Evolutionary conservation across 2,797 vertebrate genomes (phyloP).

Genomic region (Oryzias sinensis): DNA sequence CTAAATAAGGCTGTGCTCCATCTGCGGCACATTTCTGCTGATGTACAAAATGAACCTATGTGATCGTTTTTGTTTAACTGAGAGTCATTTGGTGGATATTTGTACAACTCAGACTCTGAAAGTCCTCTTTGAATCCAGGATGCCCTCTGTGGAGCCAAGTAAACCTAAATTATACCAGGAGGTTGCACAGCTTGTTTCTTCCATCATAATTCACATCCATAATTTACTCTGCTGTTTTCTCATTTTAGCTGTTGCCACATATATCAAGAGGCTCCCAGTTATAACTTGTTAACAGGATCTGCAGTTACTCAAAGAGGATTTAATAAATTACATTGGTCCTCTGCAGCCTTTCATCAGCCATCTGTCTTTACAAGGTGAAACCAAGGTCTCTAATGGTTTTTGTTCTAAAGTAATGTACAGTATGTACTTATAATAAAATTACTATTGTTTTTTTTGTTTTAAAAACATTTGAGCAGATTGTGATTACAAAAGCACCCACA

Average conservation of each 20-base stretch:
- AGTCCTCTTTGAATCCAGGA: conserved; percentile 37
- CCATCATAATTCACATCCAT: conserved; percentile 34
- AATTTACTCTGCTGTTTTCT: conserved; percentile 31
- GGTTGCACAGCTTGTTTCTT: conserved; percentile 26
- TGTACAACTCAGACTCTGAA: conserved; percentile 31
- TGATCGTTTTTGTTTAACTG: conserved; percentile 58
- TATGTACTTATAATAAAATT: not conserved
- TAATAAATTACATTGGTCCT: conserved; percentile 32
- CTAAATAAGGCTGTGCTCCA: conserved; percentile 50
- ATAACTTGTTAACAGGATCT: conserved; percentile 36
- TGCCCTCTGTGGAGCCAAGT: conserved; percentile 13
- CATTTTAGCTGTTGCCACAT: conserved; percentile 30
- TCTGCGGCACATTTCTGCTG: conserved; percentile 33
- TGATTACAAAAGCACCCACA: not conserved
- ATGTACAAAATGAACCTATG: conserved; percentile 52
- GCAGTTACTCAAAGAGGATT: conserved; percentile 33
- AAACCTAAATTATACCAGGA: conserved; percentile 29
- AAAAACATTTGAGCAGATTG: no score
- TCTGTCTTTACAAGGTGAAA: conserved; percentile 38
- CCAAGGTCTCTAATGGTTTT: conserved; percentile 28
- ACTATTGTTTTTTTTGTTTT: no score
- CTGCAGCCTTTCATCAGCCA: conserved; percentile 35
- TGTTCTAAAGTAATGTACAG: conserved; percentile 9
- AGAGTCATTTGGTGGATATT: conserved; percentile 55
- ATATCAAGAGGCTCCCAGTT: conserved; percentile 22